Evolutionary conservation across 2,113 vertebrate species (phyloP), one percentile per base, ranked within the genome.

Genomic region (Murina feae): DNA sequence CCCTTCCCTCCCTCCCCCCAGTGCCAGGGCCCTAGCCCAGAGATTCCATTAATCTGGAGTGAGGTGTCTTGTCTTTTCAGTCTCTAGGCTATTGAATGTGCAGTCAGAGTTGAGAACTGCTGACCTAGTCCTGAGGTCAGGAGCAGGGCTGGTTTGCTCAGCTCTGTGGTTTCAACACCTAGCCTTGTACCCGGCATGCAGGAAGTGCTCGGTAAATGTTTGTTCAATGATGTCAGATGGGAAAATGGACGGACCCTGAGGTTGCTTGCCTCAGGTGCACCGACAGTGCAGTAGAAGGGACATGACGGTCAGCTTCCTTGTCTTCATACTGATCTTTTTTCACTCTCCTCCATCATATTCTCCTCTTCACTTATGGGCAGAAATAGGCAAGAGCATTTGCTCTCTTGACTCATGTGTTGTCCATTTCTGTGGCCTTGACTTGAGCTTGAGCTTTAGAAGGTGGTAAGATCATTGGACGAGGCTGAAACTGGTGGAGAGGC

Each of bases 1-100:
- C 30, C 39, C 30, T 28, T 16, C 2, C 9, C 9, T 0, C 2
- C 7, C 9, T 0, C 8, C 0, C 10, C 8, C 6, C 35, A 0
- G 0, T 14, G 60, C n/a, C 9, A 9, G 11, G 32, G n/a, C 35
- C 65, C 76, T 44, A 1, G 53, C 68, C 47, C 69, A 58, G 69
- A 81, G 58, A 23, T 42, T 37, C 65, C 20, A 0, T n/a, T 49
- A 8, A 23, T 49, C 78, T 58, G 10, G 35, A 37, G 20, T 17
- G 20, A 39, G 20, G 49, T 65, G 44, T 20, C 23, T 32, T 47
- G 51, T 74, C 35, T 28, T 17, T 37, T 80, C 74, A 53, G 42
- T 85, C 44, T 86, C 30, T 44, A 39, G 32, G 20, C 74, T 44
- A 44, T 20, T 51, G 39, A 42, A 9, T 39, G 25, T 51, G 60